Conservation (phyloP, 35 echinoderm and acorn worm species). For the Apostichopus parvimensis region DNA sequence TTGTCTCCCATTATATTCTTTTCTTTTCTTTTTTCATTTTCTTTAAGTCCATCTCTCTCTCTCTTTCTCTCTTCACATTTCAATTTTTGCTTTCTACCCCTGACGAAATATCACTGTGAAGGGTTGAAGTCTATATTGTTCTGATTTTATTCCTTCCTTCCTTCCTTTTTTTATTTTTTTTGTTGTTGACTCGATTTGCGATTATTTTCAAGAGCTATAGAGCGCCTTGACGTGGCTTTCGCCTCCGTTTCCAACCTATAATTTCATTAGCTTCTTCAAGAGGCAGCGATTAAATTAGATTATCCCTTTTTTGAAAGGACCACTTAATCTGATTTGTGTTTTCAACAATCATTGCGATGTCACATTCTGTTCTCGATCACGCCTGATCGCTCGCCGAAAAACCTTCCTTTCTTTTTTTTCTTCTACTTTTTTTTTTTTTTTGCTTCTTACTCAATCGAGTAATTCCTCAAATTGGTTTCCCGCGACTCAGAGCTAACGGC, state of each 20-base stretch:
- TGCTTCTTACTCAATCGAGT: background rate
- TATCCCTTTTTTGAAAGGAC: conserved; percentile 51
- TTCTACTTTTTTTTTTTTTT: background rate
- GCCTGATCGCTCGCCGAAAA: conserved; percentile 33
- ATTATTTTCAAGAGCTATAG: conserved; percentile 42
- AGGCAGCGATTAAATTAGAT: conserved; percentile 57
- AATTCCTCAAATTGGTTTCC: conserved; percentile 55
- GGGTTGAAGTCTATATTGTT: conserved; percentile 39
- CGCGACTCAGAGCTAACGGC: conserved; percentile 33
- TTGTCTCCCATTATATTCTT: conserved; percentile 31
- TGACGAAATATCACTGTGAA: conserved; percentile 1
- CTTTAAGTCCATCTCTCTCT: background rate
- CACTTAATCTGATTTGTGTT: conserved; percentile 49
- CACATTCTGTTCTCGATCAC: conserved; percentile 58
- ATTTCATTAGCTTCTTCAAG: conserved; percentile 56
- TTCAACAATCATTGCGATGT: conserved; percentile 53
- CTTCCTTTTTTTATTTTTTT: background rate
- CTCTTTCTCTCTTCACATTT: conserved; percentile 3
- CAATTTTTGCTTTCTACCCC: background rate
- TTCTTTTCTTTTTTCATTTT: background rate
- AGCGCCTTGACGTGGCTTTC: conserved; percentile 30
- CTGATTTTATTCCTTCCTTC: conserved; percentile 4
- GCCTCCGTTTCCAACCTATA: conserved; percentile 34
- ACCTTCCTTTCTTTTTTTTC: background rate
- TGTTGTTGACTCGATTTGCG: conserved; percentile 1